phyloP scores from a whole-genome alignment of 2,888 invertebrate genomes.

The Pyrocoelia pectoralis region DNA sequence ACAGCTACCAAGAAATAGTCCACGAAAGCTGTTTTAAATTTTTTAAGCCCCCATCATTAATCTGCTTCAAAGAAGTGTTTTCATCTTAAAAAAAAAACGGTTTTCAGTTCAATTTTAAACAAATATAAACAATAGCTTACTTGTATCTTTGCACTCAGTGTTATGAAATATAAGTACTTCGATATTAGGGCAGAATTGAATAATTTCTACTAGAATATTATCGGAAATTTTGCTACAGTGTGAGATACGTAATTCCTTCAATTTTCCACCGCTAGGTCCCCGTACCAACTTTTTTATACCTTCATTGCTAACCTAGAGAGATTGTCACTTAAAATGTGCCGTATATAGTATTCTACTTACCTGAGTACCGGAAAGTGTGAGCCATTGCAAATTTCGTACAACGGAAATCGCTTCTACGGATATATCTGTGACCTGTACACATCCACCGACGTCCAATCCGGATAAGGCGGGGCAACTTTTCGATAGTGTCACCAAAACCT shows the following conservation, averaged over 20 bases:
- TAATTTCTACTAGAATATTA: slow-evolving; percentile 48
- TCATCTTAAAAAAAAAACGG: slow-evolving; percentile 5
- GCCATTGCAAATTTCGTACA: slow-evolving; percentile 47
- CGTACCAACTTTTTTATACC: slow-evolving; percentile 49
- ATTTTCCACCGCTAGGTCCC: slow-evolving; percentile 46
- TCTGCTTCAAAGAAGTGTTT: background rate
- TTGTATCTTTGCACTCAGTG: slow-evolving; percentile 21
- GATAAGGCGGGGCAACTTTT: slow-evolving; percentile 61
- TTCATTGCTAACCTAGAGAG: slow-evolving; percentile 53
- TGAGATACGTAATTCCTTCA: slow-evolving; percentile 53
- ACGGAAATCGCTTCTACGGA: slow-evolving; percentile 47
- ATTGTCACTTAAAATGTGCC: no score
- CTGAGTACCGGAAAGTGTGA: slow-evolving; percentile 55
- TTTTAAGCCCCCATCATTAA: background rate
- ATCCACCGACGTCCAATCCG: slow-evolving; percentile 61
- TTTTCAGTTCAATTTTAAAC: background rate
- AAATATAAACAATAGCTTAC: no score
- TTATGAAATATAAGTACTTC: slow-evolving; percentile 50
- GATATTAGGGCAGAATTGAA: slow-evolving; percentile 50
- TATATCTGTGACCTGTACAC: slow-evolving; percentile 51
- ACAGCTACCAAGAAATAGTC: slow-evolving; percentile 13
- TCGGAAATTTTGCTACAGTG: slow-evolving; percentile 44
- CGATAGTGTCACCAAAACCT: slow-evolving; percentile 62
- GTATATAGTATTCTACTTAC: no score
- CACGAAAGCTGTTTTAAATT: slow-evolving; percentile 12